Percentiles rank a stretch among this genome's conserved stretches.
These are phyloP conservation scores for Anguilla megastoma DNA, from an alignment of 2,797 vertebrate genomes.

Conservation along the genomic window DNA sequence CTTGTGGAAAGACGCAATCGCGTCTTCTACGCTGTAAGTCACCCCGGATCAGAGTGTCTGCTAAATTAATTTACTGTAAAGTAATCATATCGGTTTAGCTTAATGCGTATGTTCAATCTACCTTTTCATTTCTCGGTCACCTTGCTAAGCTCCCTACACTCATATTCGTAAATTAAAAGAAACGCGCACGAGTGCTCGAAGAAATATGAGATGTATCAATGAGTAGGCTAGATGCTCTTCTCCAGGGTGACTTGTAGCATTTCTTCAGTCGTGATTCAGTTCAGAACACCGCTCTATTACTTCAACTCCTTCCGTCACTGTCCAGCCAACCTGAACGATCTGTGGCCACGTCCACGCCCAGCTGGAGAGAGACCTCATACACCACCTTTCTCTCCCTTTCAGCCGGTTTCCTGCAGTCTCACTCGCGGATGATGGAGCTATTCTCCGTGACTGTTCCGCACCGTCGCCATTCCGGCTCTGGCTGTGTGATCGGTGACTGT, in stretches of 20 bases:
- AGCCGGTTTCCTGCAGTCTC: not conserved
- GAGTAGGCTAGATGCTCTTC: not conserved
- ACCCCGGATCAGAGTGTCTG: not conserved
- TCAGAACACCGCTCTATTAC: not conserved
- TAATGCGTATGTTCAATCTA: not conserved
- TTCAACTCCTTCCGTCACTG: not conserved
- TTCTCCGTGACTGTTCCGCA: not conserved
- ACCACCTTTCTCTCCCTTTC: not conserved
- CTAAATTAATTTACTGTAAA: not conserved
- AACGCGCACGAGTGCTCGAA: too few species aligned
- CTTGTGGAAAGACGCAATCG: not conserved
- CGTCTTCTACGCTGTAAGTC: not conserved
- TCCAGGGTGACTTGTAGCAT: not conserved
- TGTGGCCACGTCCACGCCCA: not conserved
- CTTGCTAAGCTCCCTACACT: not conserved
- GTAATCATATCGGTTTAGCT: not conserved
- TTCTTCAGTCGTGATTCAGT: not conserved
- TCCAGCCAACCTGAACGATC: not conserved
- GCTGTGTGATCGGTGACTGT: not conserved
- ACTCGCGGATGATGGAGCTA: not conserved
- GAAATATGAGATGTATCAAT: not conserved
- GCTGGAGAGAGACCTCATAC: not conserved
- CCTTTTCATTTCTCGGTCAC: not conserved
- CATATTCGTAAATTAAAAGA: not conserved
- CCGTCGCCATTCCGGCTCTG: not conserved